phyloP scores from a whole-genome alignment of 2,113 vertebrate species.

The Carollia perspicillata region DNA sequence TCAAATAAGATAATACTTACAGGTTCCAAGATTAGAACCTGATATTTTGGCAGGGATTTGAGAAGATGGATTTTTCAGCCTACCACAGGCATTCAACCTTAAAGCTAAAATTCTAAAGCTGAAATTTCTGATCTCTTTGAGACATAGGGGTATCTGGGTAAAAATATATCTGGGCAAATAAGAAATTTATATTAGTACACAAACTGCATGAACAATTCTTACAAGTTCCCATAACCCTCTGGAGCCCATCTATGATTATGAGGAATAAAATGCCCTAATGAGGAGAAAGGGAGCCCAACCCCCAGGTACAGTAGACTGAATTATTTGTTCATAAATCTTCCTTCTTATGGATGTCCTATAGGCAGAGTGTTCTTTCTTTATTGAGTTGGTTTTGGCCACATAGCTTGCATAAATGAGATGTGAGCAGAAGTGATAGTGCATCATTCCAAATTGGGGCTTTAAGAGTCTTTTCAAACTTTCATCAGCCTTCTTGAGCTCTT shows the following conservation, averaged over 20 bases:
- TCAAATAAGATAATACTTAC: not conserved
- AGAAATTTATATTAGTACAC: not conserved
- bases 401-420: not conserved
- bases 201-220: not conserved
- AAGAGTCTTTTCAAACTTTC: not conserved
- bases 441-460: not conserved
- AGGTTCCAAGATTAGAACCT: not conserved
- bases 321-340: not conserved
- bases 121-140: not conserved
- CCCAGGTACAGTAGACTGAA: fast-evolving
- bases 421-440: not conserved
- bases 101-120: not conserved
- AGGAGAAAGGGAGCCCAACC: not conserved
- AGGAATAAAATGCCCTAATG: not conserved
- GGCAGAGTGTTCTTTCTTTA: not conserved
- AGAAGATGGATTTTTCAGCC: not conserved
- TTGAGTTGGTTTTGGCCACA: not conserved
- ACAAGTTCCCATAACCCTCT: not conserved
- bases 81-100: not conserved
- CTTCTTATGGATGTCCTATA: not conserved
- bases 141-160: not conserved
- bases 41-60: not conserved
- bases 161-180: not conserved
- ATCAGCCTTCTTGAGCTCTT: not conserved
- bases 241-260: not conserved